A percentile compares a stretch with the other conserved stretches of the same genome.
Evolutionary conservation across 2,888 invertebrate genomes (phyloP).

Genomic region (Lasioglossum villosulum): DNA sequence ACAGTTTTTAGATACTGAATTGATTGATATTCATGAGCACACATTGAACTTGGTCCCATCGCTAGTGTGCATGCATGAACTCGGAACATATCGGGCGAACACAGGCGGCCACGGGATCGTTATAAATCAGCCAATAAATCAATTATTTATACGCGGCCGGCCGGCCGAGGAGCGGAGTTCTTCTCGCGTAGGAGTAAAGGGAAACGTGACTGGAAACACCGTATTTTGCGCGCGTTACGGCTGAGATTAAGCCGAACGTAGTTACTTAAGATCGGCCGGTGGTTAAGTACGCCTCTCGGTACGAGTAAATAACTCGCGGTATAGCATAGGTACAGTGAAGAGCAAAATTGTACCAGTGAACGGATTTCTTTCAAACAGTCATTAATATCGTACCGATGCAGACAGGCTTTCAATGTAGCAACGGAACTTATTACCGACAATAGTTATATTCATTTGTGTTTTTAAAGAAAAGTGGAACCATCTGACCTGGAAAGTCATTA

Average conservation of each 20-base stretch:
- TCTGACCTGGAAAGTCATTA: no score
- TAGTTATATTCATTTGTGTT: no score
- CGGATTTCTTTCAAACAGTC: not conserved
- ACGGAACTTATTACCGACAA: no score
- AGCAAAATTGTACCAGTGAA: not conserved
- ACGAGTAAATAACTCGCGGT: conserved; percentile 28
- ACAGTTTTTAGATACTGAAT: not conserved
- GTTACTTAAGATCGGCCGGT: conserved; percentile 26
- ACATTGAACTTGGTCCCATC: conserved; percentile 20
- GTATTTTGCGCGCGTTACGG: conserved; percentile 33
- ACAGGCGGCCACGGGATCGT: conserved; percentile 33
- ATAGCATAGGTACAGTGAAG: not conserved
- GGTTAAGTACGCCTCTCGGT: conserved; percentile 4
- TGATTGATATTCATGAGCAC: conserved; percentile 2
- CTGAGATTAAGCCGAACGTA: conserved; percentile 34
- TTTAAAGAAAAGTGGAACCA: no score
- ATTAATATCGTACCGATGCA: no score
- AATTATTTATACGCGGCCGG: conserved; percentile 62
- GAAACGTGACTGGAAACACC: conserved; percentile 49
- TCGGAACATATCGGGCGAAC: conserved; percentile 56
- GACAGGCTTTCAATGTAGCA: no score
- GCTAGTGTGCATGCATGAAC: conserved; percentile 53
- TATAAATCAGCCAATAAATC: conserved; percentile 67
- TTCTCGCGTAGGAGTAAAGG: conserved; percentile 31
- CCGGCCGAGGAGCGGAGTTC: conserved; percentile 13